phyloP scores from a whole-genome alignment of 2,888 invertebrate species.

The Nomada fucata region DNA sequence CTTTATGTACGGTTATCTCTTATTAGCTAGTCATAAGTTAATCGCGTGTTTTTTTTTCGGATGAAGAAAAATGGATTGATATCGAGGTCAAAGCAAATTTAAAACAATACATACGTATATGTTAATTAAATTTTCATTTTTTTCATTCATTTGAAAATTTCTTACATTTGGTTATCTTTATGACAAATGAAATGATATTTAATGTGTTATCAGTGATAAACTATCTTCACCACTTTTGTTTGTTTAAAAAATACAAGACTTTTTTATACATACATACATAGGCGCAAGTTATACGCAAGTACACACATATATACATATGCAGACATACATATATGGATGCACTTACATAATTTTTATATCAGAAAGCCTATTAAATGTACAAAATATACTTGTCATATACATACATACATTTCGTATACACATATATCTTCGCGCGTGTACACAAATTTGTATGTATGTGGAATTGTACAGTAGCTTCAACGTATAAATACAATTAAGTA shows the following conservation, averaged over 20 bases:
- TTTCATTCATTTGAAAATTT: slow-evolving; percentile 34
- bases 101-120: slow-evolving; percentile 36
- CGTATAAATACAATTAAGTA: slow-evolving; percentile 62
- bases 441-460: slow-evolving; percentile 45
- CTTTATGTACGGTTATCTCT: slow-evolving; percentile 42
- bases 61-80: slow-evolving; percentile 38
- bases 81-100: slow-evolving; percentile 55
- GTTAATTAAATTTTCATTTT: slow-evolving; percentile 48
- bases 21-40: slow-evolving; percentile 56
- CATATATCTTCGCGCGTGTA: slow-evolving; percentile 28
- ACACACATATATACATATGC: slow-evolving; percentile 65
- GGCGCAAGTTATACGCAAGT: slow-evolving; percentile 68
- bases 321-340: slow-evolving; percentile 66
- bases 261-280: slow-evolving; percentile 71
- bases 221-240: slow-evolving; percentile 61
- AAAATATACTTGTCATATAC: slow-evolving; percentile 58
- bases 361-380: slow-evolving; percentile 72
- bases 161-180: slow-evolving; percentile 51
- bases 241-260: slow-evolving; percentile 70
- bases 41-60: slow-evolving; percentile 11
- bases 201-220: slow-evolving; percentile 60
- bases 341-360: slow-evolving; percentile 71
- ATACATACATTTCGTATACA: slow-evolving; percentile 39
- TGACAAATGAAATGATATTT: slow-evolving; percentile 56
- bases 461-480: slow-evolving; percentile 55